A percentile compares a stretch with the other conserved stretches of the same genome.
Evolutionary conservation across 2,113 vertebrate genomes (phyloP).

Genomic region (Percopsis transmontana): DNA sequence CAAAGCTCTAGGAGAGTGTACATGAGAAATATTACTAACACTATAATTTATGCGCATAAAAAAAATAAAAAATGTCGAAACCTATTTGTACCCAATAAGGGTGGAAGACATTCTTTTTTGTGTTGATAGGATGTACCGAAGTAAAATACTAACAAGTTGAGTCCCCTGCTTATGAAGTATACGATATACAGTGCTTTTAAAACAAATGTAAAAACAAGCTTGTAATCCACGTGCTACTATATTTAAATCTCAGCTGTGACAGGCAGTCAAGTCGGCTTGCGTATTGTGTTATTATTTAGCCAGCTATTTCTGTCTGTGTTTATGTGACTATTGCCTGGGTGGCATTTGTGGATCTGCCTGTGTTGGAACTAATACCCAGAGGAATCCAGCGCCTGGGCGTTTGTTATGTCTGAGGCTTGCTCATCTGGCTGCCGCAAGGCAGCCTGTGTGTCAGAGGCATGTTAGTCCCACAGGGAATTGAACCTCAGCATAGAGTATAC

Average conservation of each 20-base stretch:
- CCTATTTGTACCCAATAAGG: not conserved
- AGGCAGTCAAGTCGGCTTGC: constrained; percentile 9
- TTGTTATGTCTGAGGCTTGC: constrained; percentile 27
- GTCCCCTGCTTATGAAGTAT: not conserved
- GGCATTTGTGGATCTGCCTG: constrained; percentile 40
- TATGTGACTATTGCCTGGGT: constrained; percentile 45
- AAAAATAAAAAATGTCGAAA: not conserved
- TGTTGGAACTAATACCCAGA: constrained; percentile 49
- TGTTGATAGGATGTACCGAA: not conserved
- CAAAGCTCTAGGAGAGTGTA: not conserved
- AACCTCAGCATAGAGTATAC: not conserved
- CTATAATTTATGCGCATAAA: not conserved
- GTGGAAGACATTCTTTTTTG: not conserved
- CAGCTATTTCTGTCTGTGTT: constrained; percentile 61
- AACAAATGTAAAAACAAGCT: not conserved
- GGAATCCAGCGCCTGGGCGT: constrained; percentile 36
- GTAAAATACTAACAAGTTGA: not conserved
- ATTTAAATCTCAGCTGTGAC: constrained; percentile 33
- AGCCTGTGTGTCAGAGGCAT: constrained; percentile 4
- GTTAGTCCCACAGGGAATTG: not conserved
- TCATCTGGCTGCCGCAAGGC: constrained; percentile 31
- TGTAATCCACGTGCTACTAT: constrained; percentile 12
- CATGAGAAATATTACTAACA: not conserved
- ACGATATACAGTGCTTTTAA: constrained; percentile 9
- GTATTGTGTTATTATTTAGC: constrained; percentile 21